These are phyloP conservation scores for Discoglossus pictus DNA, from an alignment of 2,797 vertebrate genomes.

Conservation along the genomic window DNA sequence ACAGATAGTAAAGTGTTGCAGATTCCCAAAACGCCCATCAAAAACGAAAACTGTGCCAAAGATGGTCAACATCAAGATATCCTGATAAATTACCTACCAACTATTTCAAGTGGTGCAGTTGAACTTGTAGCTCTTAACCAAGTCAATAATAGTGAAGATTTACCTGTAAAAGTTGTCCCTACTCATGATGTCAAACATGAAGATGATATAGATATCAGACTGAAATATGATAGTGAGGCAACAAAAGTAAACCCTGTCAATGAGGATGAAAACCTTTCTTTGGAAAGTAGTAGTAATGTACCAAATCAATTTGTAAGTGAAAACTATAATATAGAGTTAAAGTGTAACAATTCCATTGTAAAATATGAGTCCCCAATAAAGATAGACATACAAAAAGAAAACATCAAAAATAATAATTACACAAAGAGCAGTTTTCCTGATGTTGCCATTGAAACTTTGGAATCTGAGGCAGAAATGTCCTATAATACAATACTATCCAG, in stretches of 20 bases:
- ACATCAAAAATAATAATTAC: slow-evolving; percentile 39
- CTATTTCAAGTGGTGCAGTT: no score
- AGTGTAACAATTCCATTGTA: neutral
- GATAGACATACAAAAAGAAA: slow-evolving; percentile 11
- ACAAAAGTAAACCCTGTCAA: no score
- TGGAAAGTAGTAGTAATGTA: no score
- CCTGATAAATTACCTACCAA: no score
- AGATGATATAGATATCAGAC: neutral
- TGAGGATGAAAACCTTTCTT: no score
- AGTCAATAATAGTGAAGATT: neutral
- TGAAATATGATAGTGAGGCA: no score
- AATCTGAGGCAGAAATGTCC: slow-evolving; percentile 10
- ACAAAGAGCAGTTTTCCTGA: slow-evolving; percentile 6
- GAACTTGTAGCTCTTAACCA: no score
- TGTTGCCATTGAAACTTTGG: neutral
- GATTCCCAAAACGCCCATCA: neutral
- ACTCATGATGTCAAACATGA: slow-evolving; percentile 24
- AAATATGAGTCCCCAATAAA: slow-evolving; percentile 3
- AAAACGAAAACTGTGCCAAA: neutral
- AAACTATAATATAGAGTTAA: neutral
- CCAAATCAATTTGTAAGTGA: neutral
- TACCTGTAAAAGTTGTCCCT: neutral
- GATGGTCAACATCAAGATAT: neutral
- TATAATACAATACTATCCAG: slow-evolving; percentile 18
- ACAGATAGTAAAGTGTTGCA: slow-evolving; percentile 26